phyloP scores from a whole-genome alignment of 2,113 vertebrate species.

The Prinia subflava region DNA sequence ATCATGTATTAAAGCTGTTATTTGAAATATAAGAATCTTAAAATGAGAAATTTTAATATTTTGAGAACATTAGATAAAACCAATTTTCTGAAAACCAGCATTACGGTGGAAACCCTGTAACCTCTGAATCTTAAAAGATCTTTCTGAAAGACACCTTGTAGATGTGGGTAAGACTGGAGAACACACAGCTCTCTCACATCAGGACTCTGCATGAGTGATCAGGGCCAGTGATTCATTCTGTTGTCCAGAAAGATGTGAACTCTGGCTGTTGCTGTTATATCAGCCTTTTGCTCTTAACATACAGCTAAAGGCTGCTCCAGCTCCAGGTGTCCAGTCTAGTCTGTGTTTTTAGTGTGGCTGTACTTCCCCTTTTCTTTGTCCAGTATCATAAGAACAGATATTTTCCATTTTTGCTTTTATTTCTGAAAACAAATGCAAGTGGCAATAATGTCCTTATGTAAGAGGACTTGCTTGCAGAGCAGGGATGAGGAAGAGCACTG shows the following conservation, averaged over 20 bases:
- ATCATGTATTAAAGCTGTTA: background rate
- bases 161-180: background rate
- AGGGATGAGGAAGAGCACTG: background rate
- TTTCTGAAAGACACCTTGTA: background rate
- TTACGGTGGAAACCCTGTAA: background rate
- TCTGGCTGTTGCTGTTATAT: background rate
- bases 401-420: background rate
- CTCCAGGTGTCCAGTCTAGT: background rate
- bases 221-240: background rate
- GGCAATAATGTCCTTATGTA: background rate
- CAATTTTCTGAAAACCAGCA: background rate
- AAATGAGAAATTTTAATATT: background rate
- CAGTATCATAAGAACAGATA: background rate
- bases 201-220: background rate
- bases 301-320: background rate
- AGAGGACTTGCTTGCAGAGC: background rate
- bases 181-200: background rate
- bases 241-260: background rate
- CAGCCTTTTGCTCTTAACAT: background rate
- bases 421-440: background rate
- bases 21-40: background rate
- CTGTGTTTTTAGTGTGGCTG: background rate
- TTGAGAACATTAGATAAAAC: background rate
- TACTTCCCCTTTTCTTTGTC: background rate
- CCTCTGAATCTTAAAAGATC: background rate